These are phyloP conservation scores for Gouania willdenowi DNA, from an alignment of 2,797 vertebrate genomes.

Conservation along the genomic window DNA sequence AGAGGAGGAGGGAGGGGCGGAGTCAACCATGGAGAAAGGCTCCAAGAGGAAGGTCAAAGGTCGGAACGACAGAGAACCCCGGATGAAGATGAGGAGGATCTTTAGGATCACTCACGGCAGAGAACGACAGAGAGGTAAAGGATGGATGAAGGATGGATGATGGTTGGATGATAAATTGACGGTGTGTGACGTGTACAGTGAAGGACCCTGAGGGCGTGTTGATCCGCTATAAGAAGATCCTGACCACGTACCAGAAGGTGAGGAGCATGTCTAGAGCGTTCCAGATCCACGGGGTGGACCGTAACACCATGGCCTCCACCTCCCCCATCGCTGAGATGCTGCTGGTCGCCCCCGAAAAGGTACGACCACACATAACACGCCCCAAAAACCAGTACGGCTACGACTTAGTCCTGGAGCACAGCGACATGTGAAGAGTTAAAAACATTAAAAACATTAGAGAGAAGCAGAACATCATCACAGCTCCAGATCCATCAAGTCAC, in stretches of 20 bases:
- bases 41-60: slow-evolving; percentile 51
- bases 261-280: slow-evolving; percentile 90
- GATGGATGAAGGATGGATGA: no score
- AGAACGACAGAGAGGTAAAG: slow-evolving; percentile 59
- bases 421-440: no score
- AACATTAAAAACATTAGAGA: no score
- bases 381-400: no score
- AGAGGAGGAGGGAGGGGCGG: slow-evolving; percentile 42
- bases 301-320: slow-evolving; percentile 89
- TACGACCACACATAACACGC: no score
- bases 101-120: slow-evolving; percentile 66
- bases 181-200: slow-evolving; percentile 72
- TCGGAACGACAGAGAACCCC: slow-evolving; percentile 42
- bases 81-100: slow-evolving; percentile 77
- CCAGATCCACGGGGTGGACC: slow-evolving; percentile 86
- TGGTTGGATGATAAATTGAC: no score
- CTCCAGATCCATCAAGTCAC: no score
- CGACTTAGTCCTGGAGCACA: no score
- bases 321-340: slow-evolving; percentile 89
- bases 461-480: no score
- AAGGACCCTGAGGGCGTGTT: slow-evolving; percentile 87
- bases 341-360: slow-evolving; percentile 85
- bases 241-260: slow-evolving; percentile 86
- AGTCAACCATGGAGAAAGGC: slow-evolving; percentile 46
- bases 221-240: slow-evolving; percentile 90